Conservation (phyloP, 2,797 vertebrate genomes). For the Ctenopoma kingsleyae region DNA sequence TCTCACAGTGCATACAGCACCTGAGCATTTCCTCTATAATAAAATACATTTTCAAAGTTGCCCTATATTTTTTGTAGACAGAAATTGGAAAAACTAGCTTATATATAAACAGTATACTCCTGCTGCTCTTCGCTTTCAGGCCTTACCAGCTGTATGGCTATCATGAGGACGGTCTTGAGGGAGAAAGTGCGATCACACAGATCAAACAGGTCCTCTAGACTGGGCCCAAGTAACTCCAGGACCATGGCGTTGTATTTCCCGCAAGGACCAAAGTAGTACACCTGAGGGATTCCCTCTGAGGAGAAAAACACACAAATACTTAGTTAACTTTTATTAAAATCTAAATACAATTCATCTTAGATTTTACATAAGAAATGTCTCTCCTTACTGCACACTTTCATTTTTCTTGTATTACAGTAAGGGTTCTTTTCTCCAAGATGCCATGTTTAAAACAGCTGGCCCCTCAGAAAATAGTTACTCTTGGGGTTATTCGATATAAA, state of each 20-base stretch:
- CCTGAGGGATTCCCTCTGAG: conserved; percentile 98
- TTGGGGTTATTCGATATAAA: not conserved
- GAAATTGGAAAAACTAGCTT: not conserved
- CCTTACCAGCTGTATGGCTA: conserved; percentile 97
- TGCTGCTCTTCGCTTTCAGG: not conserved
- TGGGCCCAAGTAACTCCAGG: conserved; percentile 96
- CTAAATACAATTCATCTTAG: not conserved
- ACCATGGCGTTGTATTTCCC: conserved; percentile 99
- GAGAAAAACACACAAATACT: conserved; percentile 40
- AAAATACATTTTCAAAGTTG: not conserved
- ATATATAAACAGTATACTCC: too few species aligned
- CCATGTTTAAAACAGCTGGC: not conserved
- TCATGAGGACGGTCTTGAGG: conserved; percentile 99
- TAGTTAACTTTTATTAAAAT: not conserved
- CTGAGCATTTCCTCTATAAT: not conserved
- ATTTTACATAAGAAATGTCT: not conserved
- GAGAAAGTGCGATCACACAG: conserved; percentile 97
- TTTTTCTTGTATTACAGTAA: not conserved
- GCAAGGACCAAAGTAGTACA: conserved; percentile 98
- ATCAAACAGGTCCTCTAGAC: conserved; percentile 98
- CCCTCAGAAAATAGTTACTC: not conserved
- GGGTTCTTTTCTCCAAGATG: not conserved
- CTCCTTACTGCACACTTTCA: not conserved
- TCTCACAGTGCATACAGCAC: not conserved
- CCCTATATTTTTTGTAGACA: not conserved